Conservation (phyloP, 2,797 vertebrate genomes). For the Monodelphis domestica region DNA sequence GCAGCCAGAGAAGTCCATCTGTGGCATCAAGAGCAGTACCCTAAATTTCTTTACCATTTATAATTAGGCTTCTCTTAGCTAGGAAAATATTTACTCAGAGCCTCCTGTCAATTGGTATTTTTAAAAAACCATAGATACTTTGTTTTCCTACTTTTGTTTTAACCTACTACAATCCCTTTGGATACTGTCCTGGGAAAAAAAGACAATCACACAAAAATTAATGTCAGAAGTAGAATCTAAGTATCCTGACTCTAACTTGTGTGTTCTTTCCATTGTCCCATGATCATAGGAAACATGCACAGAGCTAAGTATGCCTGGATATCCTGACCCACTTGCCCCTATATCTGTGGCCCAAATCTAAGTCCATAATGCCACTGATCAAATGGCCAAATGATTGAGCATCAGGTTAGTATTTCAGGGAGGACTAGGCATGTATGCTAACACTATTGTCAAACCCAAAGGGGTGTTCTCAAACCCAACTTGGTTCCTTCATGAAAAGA, state of each 20-base stretch:
- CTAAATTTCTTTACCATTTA: background rate
- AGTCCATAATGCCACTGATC: background rate
- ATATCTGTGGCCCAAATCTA: background rate
- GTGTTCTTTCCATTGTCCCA: background rate
- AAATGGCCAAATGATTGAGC: background rate
- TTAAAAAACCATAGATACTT: too few relatives aligned
- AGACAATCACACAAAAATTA: background rate
- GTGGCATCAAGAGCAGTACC: background rate
- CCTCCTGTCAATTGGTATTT: background rate
- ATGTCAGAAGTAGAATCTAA: background rate
- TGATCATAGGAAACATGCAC: background rate
- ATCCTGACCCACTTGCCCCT: background rate
- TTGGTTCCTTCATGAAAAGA: background rate
- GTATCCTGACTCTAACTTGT: background rate
- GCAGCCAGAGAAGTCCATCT: background rate
- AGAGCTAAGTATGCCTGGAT: background rate
- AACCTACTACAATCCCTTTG: background rate
- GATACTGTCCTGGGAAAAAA: background rate
- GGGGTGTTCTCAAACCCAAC: background rate
- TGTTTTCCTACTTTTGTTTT: too few relatives aligned
- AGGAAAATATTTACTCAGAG: background rate
- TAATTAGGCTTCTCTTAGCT: background rate
- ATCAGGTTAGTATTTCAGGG: background rate
- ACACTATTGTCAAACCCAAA: background rate
- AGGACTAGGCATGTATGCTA: background rate